These are phyloP conservation scores for Typhlichthys eigenmanni DNA, from an alignment of 2,797 vertebrate species.

Conservation along the genomic window DNA sequence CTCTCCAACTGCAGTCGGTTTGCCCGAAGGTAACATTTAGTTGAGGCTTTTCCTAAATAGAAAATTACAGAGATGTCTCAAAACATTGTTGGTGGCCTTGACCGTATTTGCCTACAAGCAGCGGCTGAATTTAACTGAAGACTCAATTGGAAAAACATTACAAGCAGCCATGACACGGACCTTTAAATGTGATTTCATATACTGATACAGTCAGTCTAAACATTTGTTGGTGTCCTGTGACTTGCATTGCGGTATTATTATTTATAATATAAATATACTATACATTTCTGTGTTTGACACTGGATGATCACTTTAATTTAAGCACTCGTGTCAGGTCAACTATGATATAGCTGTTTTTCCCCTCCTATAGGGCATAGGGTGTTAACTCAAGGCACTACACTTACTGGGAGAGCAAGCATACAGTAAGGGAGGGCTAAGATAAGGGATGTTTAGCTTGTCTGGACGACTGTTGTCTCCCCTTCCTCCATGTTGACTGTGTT, in stretches of 20 bases:
- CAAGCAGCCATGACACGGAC: conserved; percentile 5
- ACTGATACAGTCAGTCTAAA: conserved; percentile 4
- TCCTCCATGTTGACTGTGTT: conserved; percentile 1
- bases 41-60: conserved; percentile 68
- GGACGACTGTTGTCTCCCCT: conserved; percentile 27
- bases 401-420: conserved; percentile 52
- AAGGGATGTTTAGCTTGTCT: conserved; percentile 41
- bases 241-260: too few relatives aligned
- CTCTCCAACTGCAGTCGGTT: conserved; percentile 10
- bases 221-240: background rate
- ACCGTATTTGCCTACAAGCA: conserved; percentile 25
- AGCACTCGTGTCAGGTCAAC: conserved; percentile 33
- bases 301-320: conserved; percentile 41
- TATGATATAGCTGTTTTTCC: conserved; percentile 59
- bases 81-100: conserved; percentile 57
- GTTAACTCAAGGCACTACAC: conserved; percentile 61
- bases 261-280: too few relatives aligned
- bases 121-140: conserved; percentile 22
- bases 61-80: conserved; percentile 48
- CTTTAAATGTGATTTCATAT: conserved; percentile 2
- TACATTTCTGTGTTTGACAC: conserved; percentile 13
- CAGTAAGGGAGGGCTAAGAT: conserved; percentile 47
- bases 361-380: conserved; percentile 32
- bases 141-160: conserved; percentile 19
- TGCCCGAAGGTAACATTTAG: conserved; percentile 53